Evolutionary conservation across 1,140 invertebrate species (phyloP).

Genomic region (Zaprionus vittiger): DNA sequence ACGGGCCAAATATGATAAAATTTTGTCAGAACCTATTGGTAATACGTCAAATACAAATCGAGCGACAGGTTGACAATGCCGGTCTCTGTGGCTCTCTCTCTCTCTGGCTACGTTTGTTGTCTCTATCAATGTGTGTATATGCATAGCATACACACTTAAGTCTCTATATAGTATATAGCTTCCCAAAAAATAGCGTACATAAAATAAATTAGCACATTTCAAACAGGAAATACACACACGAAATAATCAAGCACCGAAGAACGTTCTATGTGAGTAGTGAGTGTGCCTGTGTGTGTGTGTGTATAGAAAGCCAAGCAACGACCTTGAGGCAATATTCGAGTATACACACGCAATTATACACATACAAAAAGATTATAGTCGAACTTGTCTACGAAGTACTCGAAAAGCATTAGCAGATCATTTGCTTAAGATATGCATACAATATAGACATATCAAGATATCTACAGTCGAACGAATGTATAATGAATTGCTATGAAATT

Average conservation of each 20-base stretch:
- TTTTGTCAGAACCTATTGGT: constrained; percentile 4
- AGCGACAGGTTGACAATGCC: constrained; percentile 36
- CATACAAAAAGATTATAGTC: constrained; percentile 17
- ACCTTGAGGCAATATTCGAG: constrained; percentile 46
- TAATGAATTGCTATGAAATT: neutral
- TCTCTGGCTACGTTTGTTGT: neutral
- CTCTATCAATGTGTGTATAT: constrained; percentile 1
- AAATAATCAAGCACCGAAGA: constrained; percentile 55
- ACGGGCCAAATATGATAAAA: constrained; percentile 11
- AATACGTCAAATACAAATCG: constrained; percentile 29
- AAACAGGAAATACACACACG: constrained; percentile 57
- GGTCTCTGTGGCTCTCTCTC: constrained; percentile 15
- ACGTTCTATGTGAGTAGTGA: constrained; percentile 35
- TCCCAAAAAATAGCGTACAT: constrained; percentile 29
- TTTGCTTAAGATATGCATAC: constrained; percentile 4
- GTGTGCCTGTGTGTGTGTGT: constrained; percentile 16
- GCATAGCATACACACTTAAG: constrained; percentile 16
- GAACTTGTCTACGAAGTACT: constrained; percentile 6
- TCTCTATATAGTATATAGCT: constrained; percentile 26
- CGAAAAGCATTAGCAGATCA: constrained; percentile 2
- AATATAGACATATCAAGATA: neutral
- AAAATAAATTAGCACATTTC: constrained; percentile 67
- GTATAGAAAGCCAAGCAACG: constrained; percentile 47
- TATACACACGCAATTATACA: constrained; percentile 38
- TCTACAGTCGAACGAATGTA: neutral